These are phyloP conservation scores for Antheraea pernyi DNA, from an alignment of 1,140 invertebrate species.

Conservation along the genomic window DNA sequence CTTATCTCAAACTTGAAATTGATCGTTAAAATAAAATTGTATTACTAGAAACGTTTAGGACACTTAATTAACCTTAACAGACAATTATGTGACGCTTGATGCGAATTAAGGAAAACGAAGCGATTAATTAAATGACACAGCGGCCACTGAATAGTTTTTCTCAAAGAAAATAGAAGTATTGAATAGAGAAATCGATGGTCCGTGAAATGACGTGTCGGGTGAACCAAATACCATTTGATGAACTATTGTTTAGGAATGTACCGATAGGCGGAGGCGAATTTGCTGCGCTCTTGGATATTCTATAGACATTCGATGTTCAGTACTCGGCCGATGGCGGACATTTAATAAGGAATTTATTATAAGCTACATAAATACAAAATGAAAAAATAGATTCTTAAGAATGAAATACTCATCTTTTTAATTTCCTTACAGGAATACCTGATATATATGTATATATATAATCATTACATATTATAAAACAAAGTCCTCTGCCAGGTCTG, in stretches of 20 bases:
- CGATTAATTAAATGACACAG: conserved; percentile 34
- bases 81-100: too few relatives aligned
- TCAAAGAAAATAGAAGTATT: conserved; percentile 63
- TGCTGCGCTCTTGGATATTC: conserved; percentile 30
- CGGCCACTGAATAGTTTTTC: conserved; percentile 21
- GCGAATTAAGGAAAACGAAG: conserved; percentile 31
- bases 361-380: background rate
- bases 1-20: conserved; percentile 34
- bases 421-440: too few relatives aligned
- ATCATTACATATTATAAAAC: too few relatives aligned
- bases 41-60: background rate
- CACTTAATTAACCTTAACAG: too few relatives aligned
- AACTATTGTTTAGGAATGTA: conserved; percentile 64
- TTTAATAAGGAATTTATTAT: background rate
- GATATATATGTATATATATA: too few relatives aligned
- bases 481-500: too few relatives aligned
- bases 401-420: background rate
- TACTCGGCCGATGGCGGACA: background rate
- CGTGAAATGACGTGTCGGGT: conserved; percentile 68
- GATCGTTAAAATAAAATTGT: background rate
- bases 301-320: conserved; percentile 8
- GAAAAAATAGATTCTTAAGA: background rate
- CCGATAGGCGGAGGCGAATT: conserved; percentile 30
- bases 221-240: conserved; percentile 53
- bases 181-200: conserved; percentile 59